A percentile compares a stretch with the other conserved stretches of the same genome.
Conservation (phyloP, 2,113 vertebrate genomes). For the Athene noctua region DNA sequence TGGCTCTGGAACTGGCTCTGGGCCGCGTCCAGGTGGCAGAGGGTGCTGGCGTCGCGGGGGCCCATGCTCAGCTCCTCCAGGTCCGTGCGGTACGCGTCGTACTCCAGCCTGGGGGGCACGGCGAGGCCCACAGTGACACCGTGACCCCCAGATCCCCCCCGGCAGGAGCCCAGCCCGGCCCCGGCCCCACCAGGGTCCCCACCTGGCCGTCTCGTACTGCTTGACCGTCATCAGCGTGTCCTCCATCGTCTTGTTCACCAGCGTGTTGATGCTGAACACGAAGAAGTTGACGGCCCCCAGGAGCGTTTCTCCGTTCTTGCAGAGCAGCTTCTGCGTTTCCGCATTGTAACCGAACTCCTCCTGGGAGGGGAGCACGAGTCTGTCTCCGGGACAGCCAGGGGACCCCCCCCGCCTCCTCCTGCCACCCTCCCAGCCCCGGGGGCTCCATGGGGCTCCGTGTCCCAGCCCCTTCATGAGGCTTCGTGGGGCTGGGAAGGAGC, state of each 20-base stretch:
- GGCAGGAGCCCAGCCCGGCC: not conserved
- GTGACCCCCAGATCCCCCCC: too few relatives aligned
- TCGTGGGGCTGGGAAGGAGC: too few relatives aligned
- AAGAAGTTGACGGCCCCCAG: constrained; percentile 97
- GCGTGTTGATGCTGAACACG: constrained; percentile 95
- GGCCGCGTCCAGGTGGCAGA: constrained; percentile 86
- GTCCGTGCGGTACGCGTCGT: constrained; percentile 93
- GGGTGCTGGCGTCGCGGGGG: constrained; percentile 84
- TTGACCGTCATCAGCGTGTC: constrained; percentile 96
- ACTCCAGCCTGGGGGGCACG: constrained; percentile 80
- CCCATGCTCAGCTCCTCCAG: constrained; percentile 94
- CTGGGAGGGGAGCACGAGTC: constrained; percentile 51
- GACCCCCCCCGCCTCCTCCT: not conserved
- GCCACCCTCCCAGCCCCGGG: accelerated
- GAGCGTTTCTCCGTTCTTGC: constrained; percentile 95
- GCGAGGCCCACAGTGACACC: too few relatives aligned
- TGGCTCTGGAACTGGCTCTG: constrained; percentile 91
- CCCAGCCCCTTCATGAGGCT: too few relatives aligned
- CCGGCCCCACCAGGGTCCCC: not conserved
- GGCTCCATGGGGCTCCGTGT: too few relatives aligned
- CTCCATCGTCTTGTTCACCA: constrained; percentile 98
- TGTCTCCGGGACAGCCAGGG: too few relatives aligned
- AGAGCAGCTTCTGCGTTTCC: constrained; percentile 94
- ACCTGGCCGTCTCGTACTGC: constrained; percentile 93
- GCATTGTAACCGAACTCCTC: constrained; percentile 98